Conservation (phyloP, 2,113 vertebrate genomes). For the Grus americana region DNA sequence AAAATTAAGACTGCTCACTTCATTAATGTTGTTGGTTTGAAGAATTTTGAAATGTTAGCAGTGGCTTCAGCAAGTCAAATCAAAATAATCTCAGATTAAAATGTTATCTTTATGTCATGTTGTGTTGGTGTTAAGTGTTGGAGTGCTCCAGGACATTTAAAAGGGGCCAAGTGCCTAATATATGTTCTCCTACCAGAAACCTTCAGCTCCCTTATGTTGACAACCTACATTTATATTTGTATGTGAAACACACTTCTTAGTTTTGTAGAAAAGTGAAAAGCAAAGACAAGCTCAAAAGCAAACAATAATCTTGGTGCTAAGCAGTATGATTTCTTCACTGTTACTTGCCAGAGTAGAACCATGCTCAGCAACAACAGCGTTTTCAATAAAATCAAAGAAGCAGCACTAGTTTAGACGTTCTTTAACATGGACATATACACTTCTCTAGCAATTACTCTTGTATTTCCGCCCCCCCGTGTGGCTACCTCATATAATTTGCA, state of each 20-base stretch:
- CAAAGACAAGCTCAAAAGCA: not conserved
- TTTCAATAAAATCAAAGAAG: not conserved
- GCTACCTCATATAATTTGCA: not conserved
- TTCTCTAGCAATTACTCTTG: not conserved
- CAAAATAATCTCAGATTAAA: not conserved
- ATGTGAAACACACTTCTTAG: not conserved
- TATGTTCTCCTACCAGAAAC: not conserved
- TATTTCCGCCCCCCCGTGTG: not conserved
- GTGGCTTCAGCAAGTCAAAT: not conserved
- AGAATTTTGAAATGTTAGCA: not conserved
- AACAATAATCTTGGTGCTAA: not conserved
- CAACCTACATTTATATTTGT: not conserved
- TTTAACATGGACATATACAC: not conserved
- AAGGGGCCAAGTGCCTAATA: not conserved
- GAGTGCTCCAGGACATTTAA: not conserved
- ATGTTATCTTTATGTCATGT: not conserved
- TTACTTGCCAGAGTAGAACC: not conserved
- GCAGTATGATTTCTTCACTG: not conserved
- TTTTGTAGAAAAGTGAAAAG: not conserved
- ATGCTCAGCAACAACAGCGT: rapidly evolving
- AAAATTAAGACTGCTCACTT: not conserved
- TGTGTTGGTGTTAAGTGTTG: not conserved
- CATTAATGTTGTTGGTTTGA: not conserved
- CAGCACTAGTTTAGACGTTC: not conserved
- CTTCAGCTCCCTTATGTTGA: not conserved